These are phyloP conservation scores for Micrastur ruficollis DNA, from an alignment of 2,797 vertebrate genomes.

Conservation along the genomic window DNA sequence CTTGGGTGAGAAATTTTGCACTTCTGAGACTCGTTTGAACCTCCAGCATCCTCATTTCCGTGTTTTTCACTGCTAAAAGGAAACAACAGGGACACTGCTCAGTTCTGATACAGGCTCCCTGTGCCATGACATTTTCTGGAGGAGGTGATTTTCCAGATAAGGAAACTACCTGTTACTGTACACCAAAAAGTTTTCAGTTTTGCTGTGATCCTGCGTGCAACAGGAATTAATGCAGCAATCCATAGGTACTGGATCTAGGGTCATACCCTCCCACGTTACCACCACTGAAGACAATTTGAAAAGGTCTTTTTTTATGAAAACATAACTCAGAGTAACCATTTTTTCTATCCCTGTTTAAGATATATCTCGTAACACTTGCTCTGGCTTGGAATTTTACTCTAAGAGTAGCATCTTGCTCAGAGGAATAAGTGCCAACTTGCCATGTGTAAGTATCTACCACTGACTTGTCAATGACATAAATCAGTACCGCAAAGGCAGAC, in stretches of 20 bases:
- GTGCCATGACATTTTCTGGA: not conserved
- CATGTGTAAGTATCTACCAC: not conserved
- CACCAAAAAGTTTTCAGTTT: not conserved
- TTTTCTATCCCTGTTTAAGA: not conserved
- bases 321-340: not conserved
- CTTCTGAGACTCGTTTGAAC: not conserved
- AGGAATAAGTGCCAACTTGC: not conserved
- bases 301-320: not conserved
- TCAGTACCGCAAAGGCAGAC: not conserved
- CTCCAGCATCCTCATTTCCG: not conserved
- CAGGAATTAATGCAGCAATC: not conserved
- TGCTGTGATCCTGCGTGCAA: not conserved
- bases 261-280: not conserved
- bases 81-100: not conserved
- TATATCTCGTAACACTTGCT: not conserved
- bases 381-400: not conserved
- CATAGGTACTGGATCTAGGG: not conserved
- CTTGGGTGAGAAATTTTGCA: not conserved
- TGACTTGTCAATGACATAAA: not conserved
- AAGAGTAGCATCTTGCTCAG: not conserved
- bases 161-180: not conserved
- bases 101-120: not conserved
- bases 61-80: not conserved
- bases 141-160: not conserved
- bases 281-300: not conserved